Evolutionary conservation across 2,797 vertebrate genomes (phyloP).

Genomic region (Bufotes viridis): DNA sequence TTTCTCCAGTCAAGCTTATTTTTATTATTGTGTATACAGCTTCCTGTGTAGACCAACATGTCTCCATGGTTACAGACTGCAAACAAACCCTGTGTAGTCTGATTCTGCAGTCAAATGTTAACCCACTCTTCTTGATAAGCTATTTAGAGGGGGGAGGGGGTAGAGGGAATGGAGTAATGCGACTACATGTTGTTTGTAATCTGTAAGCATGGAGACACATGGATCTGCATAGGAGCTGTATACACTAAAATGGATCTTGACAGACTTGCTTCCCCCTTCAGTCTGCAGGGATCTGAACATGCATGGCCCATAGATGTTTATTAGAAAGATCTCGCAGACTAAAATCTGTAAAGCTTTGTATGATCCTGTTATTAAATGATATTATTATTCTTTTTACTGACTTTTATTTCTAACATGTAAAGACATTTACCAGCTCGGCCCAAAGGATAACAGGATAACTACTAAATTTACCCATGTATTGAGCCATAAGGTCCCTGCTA

Average conservation of each 20-base stretch:
- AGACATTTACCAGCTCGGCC: not conserved
- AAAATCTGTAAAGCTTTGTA: not conserved
- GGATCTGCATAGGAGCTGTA: not conserved
- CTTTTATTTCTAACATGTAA: not conserved
- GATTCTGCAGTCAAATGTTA: not conserved
- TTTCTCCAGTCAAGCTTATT: not conserved
- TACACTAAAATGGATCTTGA: not conserved
- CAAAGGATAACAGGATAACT: not conserved
- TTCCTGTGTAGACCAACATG: not conserved
- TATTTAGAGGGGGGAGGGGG: not conserved
- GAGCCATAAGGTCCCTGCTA: not conserved
- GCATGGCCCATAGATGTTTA: not conserved
- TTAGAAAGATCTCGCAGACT: not conserved
- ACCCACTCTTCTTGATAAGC: not conserved
- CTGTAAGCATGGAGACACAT: not conserved
- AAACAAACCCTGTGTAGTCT: not conserved
- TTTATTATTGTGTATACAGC: not conserved
- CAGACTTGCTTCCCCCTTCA: not conserved
- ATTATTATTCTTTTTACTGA: not conserved
- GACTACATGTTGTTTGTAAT: not conserved
- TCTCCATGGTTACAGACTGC: not conserved
- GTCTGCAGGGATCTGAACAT: not conserved
- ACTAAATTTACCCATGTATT: not conserved
- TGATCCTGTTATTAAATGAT: not conserved
- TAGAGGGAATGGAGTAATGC: not conserved